These are phyloP conservation scores for Ephialtes manifestator DNA, from an alignment of 2,888 invertebrate species.

Conservation along the genomic window DNA sequence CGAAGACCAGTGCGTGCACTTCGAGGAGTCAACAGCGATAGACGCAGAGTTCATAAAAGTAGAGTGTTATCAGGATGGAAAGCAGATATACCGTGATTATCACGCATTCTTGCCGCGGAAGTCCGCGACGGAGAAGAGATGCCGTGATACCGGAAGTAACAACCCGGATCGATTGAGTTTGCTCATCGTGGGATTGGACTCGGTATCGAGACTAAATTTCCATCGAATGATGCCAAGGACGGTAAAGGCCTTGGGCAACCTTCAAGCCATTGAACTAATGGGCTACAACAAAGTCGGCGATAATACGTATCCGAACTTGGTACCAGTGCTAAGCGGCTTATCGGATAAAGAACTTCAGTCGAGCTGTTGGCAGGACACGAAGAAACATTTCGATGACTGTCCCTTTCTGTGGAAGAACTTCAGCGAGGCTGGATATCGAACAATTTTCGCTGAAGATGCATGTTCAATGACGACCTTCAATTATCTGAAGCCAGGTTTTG, in stretches of 20 bases:
- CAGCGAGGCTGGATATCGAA: conserved; percentile 91
- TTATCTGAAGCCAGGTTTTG: conserved; percentile 92
- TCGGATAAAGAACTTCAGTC: conserved; percentile 89
- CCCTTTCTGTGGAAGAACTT: conserved; percentile 95
- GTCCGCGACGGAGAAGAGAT: conserved; percentile 77
- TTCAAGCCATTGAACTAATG: conserved; percentile 91
- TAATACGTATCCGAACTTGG: conserved; percentile 96
- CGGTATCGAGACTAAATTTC: conserved; percentile 94
- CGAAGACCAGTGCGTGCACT: conserved; percentile 86
- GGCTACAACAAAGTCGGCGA: conserved; percentile 98
- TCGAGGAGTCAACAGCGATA: conserved; percentile 86
- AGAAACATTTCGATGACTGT: conserved; percentile 91
- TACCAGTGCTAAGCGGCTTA: conserved; percentile 92
- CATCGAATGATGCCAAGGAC: conserved; percentile 94
- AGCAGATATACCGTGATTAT: conserved; percentile 89
- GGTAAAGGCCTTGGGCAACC: conserved; percentile 87
- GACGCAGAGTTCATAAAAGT: conserved; percentile 90
- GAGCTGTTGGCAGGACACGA: conserved; percentile 89
- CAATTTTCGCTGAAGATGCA: conserved; percentile 94
- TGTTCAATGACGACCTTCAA: conserved; percentile 93
- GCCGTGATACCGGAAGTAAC: conserved; percentile 52
- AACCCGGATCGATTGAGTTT: conserved; percentile 88
- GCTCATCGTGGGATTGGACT: conserved; percentile 94
- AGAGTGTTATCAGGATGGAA: conserved; percentile 87
- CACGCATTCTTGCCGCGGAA: conserved; percentile 89